phyloP scores from a whole-genome alignment of 2,113 vertebrate genomes.

The Oryzias woworae region DNA sequence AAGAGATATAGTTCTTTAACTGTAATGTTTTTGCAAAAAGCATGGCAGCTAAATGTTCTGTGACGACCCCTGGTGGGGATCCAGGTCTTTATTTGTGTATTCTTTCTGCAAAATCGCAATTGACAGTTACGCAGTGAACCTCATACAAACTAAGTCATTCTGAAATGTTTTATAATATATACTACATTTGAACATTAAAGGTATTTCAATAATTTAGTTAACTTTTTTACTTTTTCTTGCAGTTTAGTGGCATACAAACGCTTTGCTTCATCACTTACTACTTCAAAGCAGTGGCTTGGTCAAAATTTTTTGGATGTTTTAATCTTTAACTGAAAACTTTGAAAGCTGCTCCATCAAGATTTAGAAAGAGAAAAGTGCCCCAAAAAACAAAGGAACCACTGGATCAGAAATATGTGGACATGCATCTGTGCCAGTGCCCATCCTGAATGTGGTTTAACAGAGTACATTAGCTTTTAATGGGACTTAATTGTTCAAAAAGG shows the following conservation, averaged over 20 bases:
- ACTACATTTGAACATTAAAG: too few species aligned
- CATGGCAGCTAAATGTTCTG: constrained; percentile 44
- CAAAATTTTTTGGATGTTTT: too few species aligned
- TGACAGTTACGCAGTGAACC: background rate
- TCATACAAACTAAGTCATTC: too few species aligned
- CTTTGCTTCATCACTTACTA: constrained; percentile 19
- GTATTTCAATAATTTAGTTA: too few species aligned
- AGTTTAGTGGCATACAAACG: too few species aligned
- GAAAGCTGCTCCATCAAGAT: constrained; percentile 53
- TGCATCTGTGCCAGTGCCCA: constrained; percentile 44
- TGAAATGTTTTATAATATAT: too few species aligned
- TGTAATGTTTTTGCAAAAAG: constrained; percentile 32
- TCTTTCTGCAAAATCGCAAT: constrained; percentile 6
- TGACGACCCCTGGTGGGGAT: constrained; percentile 75
- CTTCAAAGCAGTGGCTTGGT: constrained; percentile 24
- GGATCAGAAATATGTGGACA: constrained; percentile 41
- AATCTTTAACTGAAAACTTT: constrained; percentile 52
- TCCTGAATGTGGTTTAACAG: constrained; percentile 73
- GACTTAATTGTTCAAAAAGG: constrained; percentile 79
- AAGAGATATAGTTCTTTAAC: constrained; percentile 18
- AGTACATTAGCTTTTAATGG: constrained; percentile 80
- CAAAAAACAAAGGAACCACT: constrained; percentile 24
- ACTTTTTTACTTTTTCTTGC: too few species aligned
- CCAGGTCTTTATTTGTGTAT: constrained; percentile 8
- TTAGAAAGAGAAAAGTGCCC: constrained; percentile 47